Percentiles rank a stretch among this genome's conserved stretches.
These are phyloP conservation scores for Anoplius nigerrimus DNA, from an alignment of 2,888 invertebrate species.

Conservation along the genomic window DNA sequence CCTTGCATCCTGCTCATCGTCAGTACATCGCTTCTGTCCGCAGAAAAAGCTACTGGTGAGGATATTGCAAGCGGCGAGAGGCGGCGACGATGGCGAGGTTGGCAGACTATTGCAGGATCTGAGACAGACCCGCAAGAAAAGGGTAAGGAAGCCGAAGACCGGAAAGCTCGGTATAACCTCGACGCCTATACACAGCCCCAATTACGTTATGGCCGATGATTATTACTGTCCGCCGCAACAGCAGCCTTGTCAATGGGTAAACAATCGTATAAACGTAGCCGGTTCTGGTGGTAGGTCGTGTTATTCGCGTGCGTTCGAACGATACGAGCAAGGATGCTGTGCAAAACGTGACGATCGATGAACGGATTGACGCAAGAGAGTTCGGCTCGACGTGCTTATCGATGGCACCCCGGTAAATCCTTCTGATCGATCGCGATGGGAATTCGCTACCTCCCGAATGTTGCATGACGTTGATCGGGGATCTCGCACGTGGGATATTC, in stretches of 20 bases:
- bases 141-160: slow-evolving; percentile 56
- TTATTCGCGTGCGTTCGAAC: too few relatives aligned
- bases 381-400: too few relatives aligned
- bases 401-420: too few relatives aligned
- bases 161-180: slow-evolving; percentile 52
- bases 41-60: slow-evolving; percentile 67
- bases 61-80: slow-evolving; percentile 63
- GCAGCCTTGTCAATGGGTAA: slow-evolving; percentile 69
- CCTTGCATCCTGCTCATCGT: slow-evolving; percentile 24
- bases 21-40: slow-evolving; percentile 21
- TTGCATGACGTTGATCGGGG: too few relatives aligned
- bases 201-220: slow-evolving; percentile 63
- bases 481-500: too few relatives aligned
- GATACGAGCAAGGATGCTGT: too few relatives aligned
- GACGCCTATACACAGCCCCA: slow-evolving; percentile 60
- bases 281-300: too few relatives aligned
- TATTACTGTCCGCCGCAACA: slow-evolving; percentile 58
- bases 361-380: too few relatives aligned
- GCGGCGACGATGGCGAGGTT: slow-evolving; percentile 63
- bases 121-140: slow-evolving; percentile 67
- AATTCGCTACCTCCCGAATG: too few relatives aligned
- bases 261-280: neutral
- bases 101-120: slow-evolving; percentile 60
- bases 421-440: too few relatives aligned
- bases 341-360: too few relatives aligned